These are phyloP conservation scores for Oscheius sp. DNA, from an alignment of 2,888 invertebrate species.

Conservation along the genomic window DNA sequence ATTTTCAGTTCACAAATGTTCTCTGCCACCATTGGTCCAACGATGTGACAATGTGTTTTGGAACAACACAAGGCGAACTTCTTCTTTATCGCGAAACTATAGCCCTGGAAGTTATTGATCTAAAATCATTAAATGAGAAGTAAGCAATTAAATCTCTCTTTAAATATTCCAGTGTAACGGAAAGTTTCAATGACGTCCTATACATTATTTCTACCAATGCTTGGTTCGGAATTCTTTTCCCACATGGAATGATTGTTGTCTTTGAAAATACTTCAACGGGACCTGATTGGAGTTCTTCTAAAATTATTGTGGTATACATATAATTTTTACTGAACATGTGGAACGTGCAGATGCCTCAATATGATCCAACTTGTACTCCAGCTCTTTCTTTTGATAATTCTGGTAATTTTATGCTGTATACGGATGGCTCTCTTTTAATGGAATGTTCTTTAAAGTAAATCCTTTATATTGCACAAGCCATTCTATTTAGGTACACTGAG, in stretches of 20 bases:
- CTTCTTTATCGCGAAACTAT: slow-evolving; percentile 67
- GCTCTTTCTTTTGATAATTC: slow-evolving; percentile 43
- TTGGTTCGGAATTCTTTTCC: slow-evolving; percentile 28
- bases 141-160: slow-evolving; percentile 20
- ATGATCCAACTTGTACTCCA: slow-evolving; percentile 29
- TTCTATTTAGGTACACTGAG: slow-evolving; percentile 6
- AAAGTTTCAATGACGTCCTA: background rate
- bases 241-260: background rate
- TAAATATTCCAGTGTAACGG: background rate
- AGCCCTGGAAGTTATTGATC: slow-evolving; percentile 58
- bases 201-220: background rate
- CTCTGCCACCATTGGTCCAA: slow-evolving; percentile 66
- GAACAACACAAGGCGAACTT: slow-evolving; percentile 53
- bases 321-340: background rate
- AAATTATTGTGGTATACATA: slow-evolving; percentile 24
- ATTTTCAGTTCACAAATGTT: slow-evolving; percentile 48
- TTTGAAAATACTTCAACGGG: slow-evolving; percentile 6
- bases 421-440: slow-evolving; percentile 35
- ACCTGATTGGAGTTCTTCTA: slow-evolving; percentile 21
- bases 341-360: slow-evolving; percentile 40
- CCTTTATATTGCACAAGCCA: background rate
- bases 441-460: slow-evolving; percentile 24
- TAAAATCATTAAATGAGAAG: slow-evolving; percentile 50
- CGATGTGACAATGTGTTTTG: slow-evolving; percentile 68
- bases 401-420: slow-evolving; percentile 44